These are phyloP conservation scores for Craseonycteris thonglongyai DNA, from an alignment of 2,113 vertebrate species.

Conservation along the genomic window DNA sequence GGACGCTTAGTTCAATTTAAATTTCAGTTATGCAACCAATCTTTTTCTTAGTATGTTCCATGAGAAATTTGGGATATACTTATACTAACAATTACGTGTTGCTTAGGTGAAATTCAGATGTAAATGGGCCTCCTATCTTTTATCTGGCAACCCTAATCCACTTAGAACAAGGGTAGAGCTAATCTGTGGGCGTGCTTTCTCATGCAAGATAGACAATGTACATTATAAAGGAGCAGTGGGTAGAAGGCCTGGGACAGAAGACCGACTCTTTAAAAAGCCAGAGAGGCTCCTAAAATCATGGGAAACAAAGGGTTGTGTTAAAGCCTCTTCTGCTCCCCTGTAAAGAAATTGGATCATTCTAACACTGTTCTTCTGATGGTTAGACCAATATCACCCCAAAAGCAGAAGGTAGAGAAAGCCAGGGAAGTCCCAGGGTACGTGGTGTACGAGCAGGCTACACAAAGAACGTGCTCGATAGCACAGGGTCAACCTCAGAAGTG, in stretches of 20 bases:
- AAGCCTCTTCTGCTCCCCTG: not conserved
- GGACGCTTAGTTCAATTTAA: not conserved
- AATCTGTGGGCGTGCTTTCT: not conserved
- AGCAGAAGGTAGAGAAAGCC: constrained; percentile 59
- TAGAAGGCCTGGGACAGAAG: not conserved
- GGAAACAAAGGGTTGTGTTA: not conserved
- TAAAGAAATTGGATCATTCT: constrained; percentile 27
- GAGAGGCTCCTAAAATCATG: not conserved
- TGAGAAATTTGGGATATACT: not conserved
- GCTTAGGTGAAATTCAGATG: not conserved
- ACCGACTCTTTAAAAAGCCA: not conserved
- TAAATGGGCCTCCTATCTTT: not conserved
- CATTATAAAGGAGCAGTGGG: not conserved
- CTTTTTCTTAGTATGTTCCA: not conserved
- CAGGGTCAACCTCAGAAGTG: not conserved
- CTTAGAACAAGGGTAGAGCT: not conserved
- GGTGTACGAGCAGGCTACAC: not conserved
- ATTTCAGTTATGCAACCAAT: not conserved
- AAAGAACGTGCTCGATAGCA: not conserved
- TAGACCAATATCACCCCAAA: constrained; percentile 62
- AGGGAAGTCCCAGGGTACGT: constrained; percentile 50
- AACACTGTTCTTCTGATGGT: constrained; percentile 35
- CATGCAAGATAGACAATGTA: not conserved
- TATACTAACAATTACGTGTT: not conserved
- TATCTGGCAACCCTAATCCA: not conserved